phyloP scores from a whole-genome alignment of 1,140 invertebrate species.

The Drosophila lacteicornis region DNA sequence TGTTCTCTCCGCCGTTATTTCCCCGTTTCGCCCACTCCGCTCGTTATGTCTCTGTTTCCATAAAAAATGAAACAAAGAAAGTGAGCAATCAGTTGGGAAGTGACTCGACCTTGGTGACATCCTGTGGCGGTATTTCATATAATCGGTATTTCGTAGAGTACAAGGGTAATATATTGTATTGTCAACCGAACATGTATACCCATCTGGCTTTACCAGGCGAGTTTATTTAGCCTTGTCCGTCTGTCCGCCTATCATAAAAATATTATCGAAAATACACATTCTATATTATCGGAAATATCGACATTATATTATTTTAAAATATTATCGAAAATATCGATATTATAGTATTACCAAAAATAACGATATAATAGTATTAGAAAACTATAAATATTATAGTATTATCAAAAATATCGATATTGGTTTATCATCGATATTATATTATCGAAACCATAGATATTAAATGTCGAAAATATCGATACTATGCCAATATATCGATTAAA shows the following conservation, averaged over 20 bases:
- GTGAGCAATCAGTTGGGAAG: background rate
- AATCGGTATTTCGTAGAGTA: background rate
- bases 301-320: too few species aligned
- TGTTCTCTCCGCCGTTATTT: conserved; percentile 37
- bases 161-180: background rate
- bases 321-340: background rate
- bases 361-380: background rate
- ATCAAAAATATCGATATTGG: too few species aligned
- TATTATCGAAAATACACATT: too few species aligned
- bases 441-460: too few species aligned
- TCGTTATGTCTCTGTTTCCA: conserved; percentile 19
- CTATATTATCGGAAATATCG: too few species aligned
- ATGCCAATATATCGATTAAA: too few species aligned
- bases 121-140: background rate
- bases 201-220: too few species aligned
- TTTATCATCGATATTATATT: too few species aligned
- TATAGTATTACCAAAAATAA: background rate
- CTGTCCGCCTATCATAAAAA: too few species aligned
- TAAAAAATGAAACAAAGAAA: conserved; percentile 63
- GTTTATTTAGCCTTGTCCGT: too few species aligned
- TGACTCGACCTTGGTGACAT: background rate
- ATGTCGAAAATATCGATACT: too few species aligned
- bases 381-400: background rate
- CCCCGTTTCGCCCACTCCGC: background rate
- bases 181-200: too few species aligned